Evolutionary conservation across 2,797 vertebrate genomes (phyloP), one percentile per base, ranked within the genome.

Genomic region (Pteropus rufus): DNA sequence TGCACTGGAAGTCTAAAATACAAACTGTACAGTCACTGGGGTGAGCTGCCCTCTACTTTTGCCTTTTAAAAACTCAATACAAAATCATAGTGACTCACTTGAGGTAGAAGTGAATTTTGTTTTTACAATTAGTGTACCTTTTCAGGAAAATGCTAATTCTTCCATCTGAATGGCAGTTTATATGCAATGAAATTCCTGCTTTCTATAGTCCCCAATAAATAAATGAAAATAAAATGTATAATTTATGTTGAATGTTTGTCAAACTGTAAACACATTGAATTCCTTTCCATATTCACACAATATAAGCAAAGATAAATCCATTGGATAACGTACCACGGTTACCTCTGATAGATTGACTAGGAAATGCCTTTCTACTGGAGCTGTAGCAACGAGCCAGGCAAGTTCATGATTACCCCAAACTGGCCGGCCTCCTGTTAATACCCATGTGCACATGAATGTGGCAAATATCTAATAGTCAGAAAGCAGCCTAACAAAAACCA

Each of bases 211-310:
- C 77, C 79, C 72, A 97, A 97, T 96, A 97, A 97, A 93, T 96
- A 98, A 97, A 81, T 96, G 56, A 90, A 97, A 98, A 73, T 95
- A 93, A 98, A 98, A 97, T 96, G 54, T 95, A 67, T 97, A 96
- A 96, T 97, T 97, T 97, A 80, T 97, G 73, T 96, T 97, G 87
- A 97, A 92, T 58, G 10, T 97, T 95, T 93, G 88, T 96, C 62
- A 67, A 94, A 92, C 94, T 83, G 83, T 90, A 97, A 97, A 96
- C 56, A 92, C 80, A 72, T 88, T 95, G 85, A 81, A 90, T 96
- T 97, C 24, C n/a, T 97, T 97, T 97, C 91, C 62, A 58, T 95
- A 85, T 93, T 94, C 88, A 84, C 94, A 92, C 15, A 24, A 93
- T 58, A n/a, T 93, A 97, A 96, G 91, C 84, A 97, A 93, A 98